Evolutionary conservation across 1,140 invertebrate species (phyloP).

Genomic region (Dendrolimus punctatus): DNA sequence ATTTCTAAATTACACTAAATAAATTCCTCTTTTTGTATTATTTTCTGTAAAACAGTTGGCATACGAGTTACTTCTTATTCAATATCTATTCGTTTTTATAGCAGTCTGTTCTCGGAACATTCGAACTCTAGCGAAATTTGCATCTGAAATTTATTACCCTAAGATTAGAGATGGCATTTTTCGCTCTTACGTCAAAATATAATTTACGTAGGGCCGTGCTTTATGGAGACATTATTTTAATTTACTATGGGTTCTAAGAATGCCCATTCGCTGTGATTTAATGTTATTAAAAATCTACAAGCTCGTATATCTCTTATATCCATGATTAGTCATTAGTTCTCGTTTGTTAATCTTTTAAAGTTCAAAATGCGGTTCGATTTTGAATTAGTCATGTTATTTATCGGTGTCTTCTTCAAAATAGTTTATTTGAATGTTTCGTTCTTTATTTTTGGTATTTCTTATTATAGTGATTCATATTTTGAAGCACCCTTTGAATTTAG

Average conservation of each 20-base stretch:
- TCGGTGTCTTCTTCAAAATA: neutral
- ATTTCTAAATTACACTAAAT: no score
- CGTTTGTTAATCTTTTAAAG: slow-evolving; percentile 39
- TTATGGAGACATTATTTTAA: slow-evolving; percentile 46
- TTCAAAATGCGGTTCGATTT: neutral
- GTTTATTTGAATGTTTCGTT: slow-evolving; percentile 23
- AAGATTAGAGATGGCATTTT: slow-evolving; percentile 32
- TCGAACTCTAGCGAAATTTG: slow-evolving; percentile 34
- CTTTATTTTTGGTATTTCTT: slow-evolving; percentile 22
- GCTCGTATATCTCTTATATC: slow-evolving; percentile 35
- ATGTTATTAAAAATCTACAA: slow-evolving; percentile 45
- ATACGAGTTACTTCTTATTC: no score
- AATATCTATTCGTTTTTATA: slow-evolving; percentile 15
- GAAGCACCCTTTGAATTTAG: no score
- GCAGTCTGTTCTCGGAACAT: slow-evolving; percentile 24
- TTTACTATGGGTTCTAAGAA: slow-evolving; percentile 43
- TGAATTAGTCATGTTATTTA: slow-evolving; percentile 22
- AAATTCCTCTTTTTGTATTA: no score
- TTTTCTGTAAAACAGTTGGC: no score
- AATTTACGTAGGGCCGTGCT: slow-evolving; percentile 44
- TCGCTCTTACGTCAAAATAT: slow-evolving; percentile 49
- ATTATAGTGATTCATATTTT: slow-evolving; percentile 9
- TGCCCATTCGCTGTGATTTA: slow-evolving; percentile 41
- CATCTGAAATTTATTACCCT: slow-evolving; percentile 37
- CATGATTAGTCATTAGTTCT: slow-evolving; percentile 53